Conservation (phyloP, 92 coral and sea anemone genomes). For the Parazoanthus darwini region DNA sequence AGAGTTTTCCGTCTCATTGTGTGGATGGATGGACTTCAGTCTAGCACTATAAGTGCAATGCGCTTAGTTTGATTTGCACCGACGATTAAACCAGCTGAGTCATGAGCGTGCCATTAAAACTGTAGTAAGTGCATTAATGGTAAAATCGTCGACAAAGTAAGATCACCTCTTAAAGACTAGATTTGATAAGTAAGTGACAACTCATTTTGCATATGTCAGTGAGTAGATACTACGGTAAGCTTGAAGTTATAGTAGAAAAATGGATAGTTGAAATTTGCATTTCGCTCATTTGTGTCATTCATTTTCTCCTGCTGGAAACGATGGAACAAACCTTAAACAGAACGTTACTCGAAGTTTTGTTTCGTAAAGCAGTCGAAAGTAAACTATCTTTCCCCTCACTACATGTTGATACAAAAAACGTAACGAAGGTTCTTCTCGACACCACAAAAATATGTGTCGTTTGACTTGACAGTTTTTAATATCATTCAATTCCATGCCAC, state of each 20-base stretch:
- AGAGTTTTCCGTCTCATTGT: neutral
- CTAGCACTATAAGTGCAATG: neutral
- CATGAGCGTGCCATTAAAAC: too few relatives aligned
- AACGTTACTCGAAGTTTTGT: neutral
- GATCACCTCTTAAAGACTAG: too few relatives aligned
- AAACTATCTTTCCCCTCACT: neutral
- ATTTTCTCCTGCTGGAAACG: neutral
- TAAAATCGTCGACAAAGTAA: too few relatives aligned
- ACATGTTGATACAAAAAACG: too few relatives aligned
- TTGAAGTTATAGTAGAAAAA: too few relatives aligned
- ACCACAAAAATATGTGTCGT: neutral
- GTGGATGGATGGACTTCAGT: neutral
- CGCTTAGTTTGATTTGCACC: neutral
- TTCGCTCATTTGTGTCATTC: neutral
- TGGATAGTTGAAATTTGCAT: neutral
- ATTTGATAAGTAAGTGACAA: too few relatives aligned
- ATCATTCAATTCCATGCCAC: neutral
- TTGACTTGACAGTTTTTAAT: neutral
- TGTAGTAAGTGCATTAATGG: too few relatives aligned
- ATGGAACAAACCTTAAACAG: neutral
- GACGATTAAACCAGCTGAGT: neutral
- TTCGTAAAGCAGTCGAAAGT: neutral
- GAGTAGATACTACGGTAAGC: too few relatives aligned
- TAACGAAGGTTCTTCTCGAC: neutral
- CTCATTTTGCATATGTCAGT: too few relatives aligned